Evolutionary conservation across 1,140 invertebrate species (phyloP).

Genomic region (Eriosoma lanigerum): DNA sequence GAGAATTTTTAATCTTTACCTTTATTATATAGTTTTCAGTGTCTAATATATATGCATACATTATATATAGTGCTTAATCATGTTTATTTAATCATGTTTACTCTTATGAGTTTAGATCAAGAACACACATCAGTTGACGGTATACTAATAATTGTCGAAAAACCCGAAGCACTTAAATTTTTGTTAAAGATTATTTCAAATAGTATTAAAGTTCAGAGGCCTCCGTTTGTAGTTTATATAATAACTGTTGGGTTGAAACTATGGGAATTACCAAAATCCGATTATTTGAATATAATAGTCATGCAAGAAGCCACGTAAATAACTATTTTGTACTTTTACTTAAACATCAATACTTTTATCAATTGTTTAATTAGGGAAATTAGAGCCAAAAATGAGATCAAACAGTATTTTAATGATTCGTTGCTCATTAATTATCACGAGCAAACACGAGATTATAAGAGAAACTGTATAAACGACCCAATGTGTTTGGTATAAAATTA

Average conservation of each 20-base stretch:
- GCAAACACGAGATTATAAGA: background rate
- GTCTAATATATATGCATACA: no score
- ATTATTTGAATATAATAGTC: slow-evolving; percentile 4
- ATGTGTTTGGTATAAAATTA: slow-evolving; percentile 43
- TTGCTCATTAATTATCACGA: slow-evolving; percentile 1
- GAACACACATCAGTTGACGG: slow-evolving; percentile 7
- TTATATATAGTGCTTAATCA: no score
- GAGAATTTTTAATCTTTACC: no score
- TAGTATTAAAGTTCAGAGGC: background rate
- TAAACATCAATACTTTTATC: background rate
- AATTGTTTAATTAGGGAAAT: slow-evolving; percentile 24
- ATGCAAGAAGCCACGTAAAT: slow-evolving; percentile 44
- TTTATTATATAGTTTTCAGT: no score
- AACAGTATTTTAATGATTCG: slow-evolving; percentile 36
- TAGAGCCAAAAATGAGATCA: slow-evolving; percentile 15
- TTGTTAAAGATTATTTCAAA: slow-evolving; percentile 25
- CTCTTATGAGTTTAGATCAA: background rate
- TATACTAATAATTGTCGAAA: slow-evolving; percentile 21
- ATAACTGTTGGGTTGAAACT: slow-evolving; percentile 25
- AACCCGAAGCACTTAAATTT: slow-evolving; percentile 5
- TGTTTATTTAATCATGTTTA: no score
- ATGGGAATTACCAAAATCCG: slow-evolving; percentile 33
- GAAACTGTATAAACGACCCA: background rate
- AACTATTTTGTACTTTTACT: background rate
- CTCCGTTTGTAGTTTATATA: slow-evolving; percentile 12